Evolutionary conservation across 1,140 invertebrate genomes (phyloP), one percentile per base, ranked within the genome.

Genomic region (Ooceraea biroi): DNA sequence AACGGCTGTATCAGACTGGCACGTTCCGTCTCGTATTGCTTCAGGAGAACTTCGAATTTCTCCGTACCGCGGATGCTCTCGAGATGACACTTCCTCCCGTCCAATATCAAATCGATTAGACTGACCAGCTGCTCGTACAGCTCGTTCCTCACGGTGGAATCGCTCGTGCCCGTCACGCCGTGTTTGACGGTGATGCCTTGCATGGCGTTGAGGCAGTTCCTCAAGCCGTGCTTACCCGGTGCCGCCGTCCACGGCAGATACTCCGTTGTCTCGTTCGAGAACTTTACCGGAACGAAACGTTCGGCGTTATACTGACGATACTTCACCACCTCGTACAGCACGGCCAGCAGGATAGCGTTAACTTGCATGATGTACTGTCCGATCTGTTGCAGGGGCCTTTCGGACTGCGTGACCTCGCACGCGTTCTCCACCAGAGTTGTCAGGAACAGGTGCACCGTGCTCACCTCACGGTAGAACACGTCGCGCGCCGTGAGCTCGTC

Each of bases 91-190:
- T 96, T 96, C 74, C 96, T 96, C 0, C 97, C 97, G 89, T 97
- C 97, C 36, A 98, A 93, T 82, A 98, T 96, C 12, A 97, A 93
- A 91, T 98, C 97, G n/a, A 97, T 95, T 1, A 98, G 90, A 71
- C 96, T 95, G 0, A 97, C 94, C 41, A 97, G 92, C 90, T 98
- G 97, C 60, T 97, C 95, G 85, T 96, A 97, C 17, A 98, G 91
- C 50, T 95, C 94, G 71, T 95, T 95, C 72, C 92, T 94, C 0
- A 95, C 52, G 1, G 95, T 91, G 0, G 92, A 88, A 55, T 96
- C 95, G 36, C 91, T 95, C 1, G 95, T 95, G 48, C 94, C 94
- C 82, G 95, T 95, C 0, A 96, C 91, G 1, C 96, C 96, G 88
- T 96, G 95, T 65, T 95, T 95, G 2, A 95, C 90, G 0, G 95